Conservation (phyloP, 2,113 vertebrate genomes). For the Mellivora capensis region DNA sequence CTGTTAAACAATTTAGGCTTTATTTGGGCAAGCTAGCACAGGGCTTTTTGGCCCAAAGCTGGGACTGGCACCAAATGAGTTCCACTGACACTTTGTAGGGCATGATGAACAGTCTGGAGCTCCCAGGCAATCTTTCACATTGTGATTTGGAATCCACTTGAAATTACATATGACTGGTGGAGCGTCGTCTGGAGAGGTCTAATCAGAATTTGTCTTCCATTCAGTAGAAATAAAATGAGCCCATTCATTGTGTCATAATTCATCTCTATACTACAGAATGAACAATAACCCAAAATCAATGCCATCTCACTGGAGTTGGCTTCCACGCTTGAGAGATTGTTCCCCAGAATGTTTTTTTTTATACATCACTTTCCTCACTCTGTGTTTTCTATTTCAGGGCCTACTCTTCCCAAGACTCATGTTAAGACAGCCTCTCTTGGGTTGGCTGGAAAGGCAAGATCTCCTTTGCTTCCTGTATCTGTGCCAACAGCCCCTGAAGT, state of each 20-base stretch:
- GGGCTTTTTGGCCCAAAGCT: neutral
- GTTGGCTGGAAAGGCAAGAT: conserved; percentile 93
- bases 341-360: neutral
- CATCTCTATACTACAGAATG: neutral
- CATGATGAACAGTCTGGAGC: neutral
- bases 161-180: neutral
- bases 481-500: conserved; percentile 94
- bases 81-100: neutral
- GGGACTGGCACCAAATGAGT: neutral
- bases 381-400: conserved; percentile 80
- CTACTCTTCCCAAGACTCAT: conserved; percentile 90
- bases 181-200: neutral
- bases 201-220: neutral
- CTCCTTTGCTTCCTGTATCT: conserved; percentile 93
- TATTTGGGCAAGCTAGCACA: neutral
- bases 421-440: conserved; percentile 96
- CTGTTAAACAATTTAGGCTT: neutral
- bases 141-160: conserved; percentile 6
- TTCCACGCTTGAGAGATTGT: rapidly evolving
- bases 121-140: neutral
- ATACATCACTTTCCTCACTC: neutral
- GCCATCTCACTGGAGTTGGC: neutral
- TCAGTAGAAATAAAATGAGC: neutral
- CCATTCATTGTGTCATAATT: neutral
- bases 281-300: neutral